phyloP scores from a whole-genome alignment of 2,113 vertebrate genomes.

The Melierax canorus region DNA sequence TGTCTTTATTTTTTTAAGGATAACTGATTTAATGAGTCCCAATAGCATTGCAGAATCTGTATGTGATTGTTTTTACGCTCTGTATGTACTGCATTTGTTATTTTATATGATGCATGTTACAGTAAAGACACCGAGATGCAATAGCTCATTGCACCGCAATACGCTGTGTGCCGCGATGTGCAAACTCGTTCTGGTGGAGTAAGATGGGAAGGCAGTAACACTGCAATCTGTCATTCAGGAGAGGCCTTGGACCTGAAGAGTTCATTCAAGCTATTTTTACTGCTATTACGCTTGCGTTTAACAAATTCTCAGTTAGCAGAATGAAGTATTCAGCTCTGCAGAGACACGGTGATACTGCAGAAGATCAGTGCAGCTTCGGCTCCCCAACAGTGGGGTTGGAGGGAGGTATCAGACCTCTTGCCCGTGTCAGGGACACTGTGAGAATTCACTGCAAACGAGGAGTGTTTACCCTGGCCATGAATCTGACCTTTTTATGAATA shows the following conservation, averaged over 20 bases:
- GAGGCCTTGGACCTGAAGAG: neutral
- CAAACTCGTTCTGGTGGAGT: neutral
- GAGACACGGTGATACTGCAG: neutral
- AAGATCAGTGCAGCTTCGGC: neutral
- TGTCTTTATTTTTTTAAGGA: neutral
- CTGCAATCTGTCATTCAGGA: neutral
- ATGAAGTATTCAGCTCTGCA: neutral
- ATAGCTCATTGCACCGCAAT: rapidly evolving
- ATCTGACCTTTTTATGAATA: neutral
- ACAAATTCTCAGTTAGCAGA: neutral
- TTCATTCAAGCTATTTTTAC: neutral
- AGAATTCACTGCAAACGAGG: neutral
- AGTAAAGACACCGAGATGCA: rapidly evolving
- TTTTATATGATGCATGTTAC: neutral
- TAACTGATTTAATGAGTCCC: neutral
- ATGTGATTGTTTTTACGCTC: neutral
- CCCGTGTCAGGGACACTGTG: neutral
- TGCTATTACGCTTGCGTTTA: neutral
- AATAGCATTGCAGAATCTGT: neutral
- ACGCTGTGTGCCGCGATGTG: rapidly evolving
- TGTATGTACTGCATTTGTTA: neutral
- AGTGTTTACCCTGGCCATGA: neutral
- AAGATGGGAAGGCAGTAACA: neutral
- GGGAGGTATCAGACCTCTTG: neutral
- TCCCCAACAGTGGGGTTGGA: neutral